These are phyloP conservation scores for Gavia stellata DNA, from an alignment of 2,113 vertebrate species.

Conservation along the genomic window DNA sequence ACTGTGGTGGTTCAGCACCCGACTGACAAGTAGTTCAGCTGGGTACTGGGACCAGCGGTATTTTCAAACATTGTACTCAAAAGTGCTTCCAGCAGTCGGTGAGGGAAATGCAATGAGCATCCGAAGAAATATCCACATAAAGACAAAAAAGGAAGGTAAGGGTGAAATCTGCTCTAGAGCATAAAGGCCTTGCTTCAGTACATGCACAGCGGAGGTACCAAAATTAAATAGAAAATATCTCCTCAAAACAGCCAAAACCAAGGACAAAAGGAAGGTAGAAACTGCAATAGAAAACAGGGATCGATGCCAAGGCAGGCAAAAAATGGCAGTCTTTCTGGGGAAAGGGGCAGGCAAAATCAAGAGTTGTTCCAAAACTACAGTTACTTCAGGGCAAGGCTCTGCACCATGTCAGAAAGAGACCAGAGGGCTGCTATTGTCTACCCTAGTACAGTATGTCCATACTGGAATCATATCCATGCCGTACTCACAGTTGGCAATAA, in stretches of 20 bases:
- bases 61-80: not conserved
- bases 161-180: not conserved
- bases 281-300: not conserved
- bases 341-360: not conserved
- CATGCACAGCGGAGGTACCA: not conserved
- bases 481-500: slow-evolving; percentile 37
- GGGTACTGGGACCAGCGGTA: not conserved
- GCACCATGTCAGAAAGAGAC: not conserved
- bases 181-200: not conserved
- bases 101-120: not conserved
- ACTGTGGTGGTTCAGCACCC: not conserved
- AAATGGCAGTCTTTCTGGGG: not conserved
- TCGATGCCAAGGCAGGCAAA: not conserved
- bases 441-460: not conserved
- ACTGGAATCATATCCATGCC: not conserved
- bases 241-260: not conserved
- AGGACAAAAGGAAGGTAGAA: not conserved
- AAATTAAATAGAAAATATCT: not conserved
- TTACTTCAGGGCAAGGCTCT: not conserved
- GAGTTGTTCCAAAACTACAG: not conserved
- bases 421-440: not conserved
- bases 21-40: not conserved
- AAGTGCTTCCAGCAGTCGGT: not conserved
- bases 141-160: not conserved
- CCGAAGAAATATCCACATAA: not conserved